phyloP scores from a whole-genome alignment of 2,888 invertebrate genomes.

The Hydriomena furcata region DNA sequence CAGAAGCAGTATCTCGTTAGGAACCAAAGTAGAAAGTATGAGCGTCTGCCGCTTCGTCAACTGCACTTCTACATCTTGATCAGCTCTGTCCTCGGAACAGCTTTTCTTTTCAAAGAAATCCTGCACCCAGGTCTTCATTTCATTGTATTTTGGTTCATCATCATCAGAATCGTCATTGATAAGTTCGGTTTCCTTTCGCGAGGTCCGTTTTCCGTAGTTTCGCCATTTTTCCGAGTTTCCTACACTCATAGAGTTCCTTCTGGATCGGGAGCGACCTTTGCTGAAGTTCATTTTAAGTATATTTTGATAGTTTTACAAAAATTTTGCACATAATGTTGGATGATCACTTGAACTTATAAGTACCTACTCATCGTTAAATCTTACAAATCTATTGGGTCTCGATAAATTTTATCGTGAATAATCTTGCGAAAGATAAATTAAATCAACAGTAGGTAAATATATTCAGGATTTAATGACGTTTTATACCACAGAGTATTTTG shows the following conservation, averaged over 20 bases:
- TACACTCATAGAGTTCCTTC: conserved; percentile 56
- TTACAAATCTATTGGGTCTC: conserved; percentile 54
- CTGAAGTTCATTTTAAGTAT: conserved; percentile 64
- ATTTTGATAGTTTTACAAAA: conserved; percentile 38
- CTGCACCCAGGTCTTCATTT: conserved; percentile 65
- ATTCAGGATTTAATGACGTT: no score
- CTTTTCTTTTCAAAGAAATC: conserved; percentile 64
- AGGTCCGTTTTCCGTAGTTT: conserved; percentile 49
- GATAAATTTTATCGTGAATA: no score
- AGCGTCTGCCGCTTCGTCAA: conserved; percentile 75
- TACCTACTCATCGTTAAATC: conserved; percentile 34
- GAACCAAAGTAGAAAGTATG: conserved; percentile 79
- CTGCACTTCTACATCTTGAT: conserved; percentile 73
- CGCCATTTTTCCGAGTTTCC: conserved; percentile 66
- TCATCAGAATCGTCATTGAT: conserved; percentile 57
- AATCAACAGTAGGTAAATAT: no score
- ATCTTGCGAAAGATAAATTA: no score
- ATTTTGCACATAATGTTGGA: conserved; percentile 46
- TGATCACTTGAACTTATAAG: conserved; percentile 48
- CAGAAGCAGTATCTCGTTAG: conserved; percentile 80
- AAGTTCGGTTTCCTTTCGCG: conserved; percentile 42
- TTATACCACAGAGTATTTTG: no score
- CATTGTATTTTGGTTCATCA: conserved; percentile 53
- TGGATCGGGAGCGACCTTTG: conserved; percentile 54
- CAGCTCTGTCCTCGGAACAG: conserved; percentile 50